Evolutionary conservation across 2,113 vertebrate species (phyloP), one percentile per base, ranked within the genome.

Genomic region (Ptilonorhynchus violaceus): DNA sequence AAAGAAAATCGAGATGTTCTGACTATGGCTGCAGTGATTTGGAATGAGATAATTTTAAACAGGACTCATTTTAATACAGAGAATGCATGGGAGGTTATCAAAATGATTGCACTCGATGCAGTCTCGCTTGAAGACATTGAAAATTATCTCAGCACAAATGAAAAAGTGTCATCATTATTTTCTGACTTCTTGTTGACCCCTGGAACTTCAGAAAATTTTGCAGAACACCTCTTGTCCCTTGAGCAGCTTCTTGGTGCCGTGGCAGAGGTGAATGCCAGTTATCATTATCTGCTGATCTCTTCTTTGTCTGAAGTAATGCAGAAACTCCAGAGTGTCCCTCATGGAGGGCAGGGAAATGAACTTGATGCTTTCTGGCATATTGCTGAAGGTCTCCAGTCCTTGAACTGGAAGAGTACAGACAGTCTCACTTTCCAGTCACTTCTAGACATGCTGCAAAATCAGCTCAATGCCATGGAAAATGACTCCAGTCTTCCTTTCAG

Each of bases 51-150:
- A 1, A 55, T 95, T 88, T 94, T 92, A 93, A 96, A 94, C 9
- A 59, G 64, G 39, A 84, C 91, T 66, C 68, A 92, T 89, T 94
- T 96, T 79, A 93, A 70, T 68, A 46, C 60, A 70, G 85, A 92
- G 86, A 86, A 90, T 60, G 42, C 79, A 55, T 95, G 94, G 96
- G 89, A 96, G 78, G 55, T 70, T 86, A 73, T 96, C 35, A 96
- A 93, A 96, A 96, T 56, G 85, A 66, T 93, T 81, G 64, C 79
- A 60, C 70, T 94, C 30, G 35, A 60, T 39, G 53, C 63, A 53
- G 0, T 92, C 49, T 67, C 39, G 0, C 83, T 92, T 87, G 91
- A 95, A 93, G 88, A 92, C 27, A 31, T n/a, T 37, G 89, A 74
- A 73, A 92, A 88, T 68, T 89, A 94, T 44, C 81, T 97, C 53